phyloP scores from a whole-genome alignment of 2,888 invertebrate genomes.

The Tortricodes alternella region DNA sequence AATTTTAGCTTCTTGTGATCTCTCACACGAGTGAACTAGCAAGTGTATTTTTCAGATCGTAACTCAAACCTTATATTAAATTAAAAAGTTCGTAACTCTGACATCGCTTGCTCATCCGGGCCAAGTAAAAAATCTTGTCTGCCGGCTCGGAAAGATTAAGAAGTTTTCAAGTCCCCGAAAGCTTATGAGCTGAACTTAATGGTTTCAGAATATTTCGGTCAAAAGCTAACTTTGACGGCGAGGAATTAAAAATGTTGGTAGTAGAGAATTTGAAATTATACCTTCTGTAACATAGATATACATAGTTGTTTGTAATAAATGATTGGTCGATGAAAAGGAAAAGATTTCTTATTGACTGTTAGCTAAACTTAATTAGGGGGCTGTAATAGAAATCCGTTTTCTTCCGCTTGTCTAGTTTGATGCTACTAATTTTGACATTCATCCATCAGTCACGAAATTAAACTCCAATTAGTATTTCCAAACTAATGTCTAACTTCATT shows the following conservation, averaged over 20 bases:
- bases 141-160: constrained; percentile 57
- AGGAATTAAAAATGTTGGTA: constrained; percentile 14
- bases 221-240: constrained; percentile 8
- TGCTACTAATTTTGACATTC: background rate
- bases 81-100: constrained; percentile 33
- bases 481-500: background rate
- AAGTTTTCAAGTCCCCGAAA: constrained; percentile 37
- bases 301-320: too few relatives aligned
- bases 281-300: too few relatives aligned
- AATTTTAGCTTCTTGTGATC: background rate
- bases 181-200: constrained; percentile 29
- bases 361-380: too few relatives aligned
- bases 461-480: background rate
- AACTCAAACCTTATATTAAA: constrained; percentile 31
- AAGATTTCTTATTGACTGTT: too few relatives aligned
- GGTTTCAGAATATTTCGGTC: constrained; percentile 11
- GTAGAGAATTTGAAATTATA: too few relatives aligned
- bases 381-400: too few relatives aligned
- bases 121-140: constrained; percentile 60
- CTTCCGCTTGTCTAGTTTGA: too few relatives aligned
- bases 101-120: constrained; percentile 40
- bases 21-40: constrained; percentile 5
- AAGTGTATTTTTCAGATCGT: constrained; percentile 12
- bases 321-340: too few relatives aligned
- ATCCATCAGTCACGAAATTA: background rate